Base-by-base conservation (phyloP, 2,888 invertebrate genomes). In the Hirtodrosophila cameraria region DNA sequence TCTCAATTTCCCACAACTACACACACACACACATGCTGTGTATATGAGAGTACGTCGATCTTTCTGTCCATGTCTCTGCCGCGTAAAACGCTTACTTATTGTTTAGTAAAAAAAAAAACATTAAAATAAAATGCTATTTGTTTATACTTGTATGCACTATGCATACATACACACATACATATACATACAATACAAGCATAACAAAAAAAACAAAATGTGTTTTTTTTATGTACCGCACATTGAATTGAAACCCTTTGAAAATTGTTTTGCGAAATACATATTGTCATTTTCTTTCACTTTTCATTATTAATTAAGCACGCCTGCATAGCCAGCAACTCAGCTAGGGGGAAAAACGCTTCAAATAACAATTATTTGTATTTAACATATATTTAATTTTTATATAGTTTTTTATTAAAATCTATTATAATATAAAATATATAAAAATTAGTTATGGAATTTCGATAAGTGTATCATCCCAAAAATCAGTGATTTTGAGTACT, bases 61-160 rank as follows among this genome's bases (percentile, higher is more conserved):
- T 27, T 9, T 35, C 25, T 27, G n/a, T 12, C 31, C 31, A 30
- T 28, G 3, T 12, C 12, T 13, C 23, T 30, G 20, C 11, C 13
- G 15, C 20, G 9, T 20, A 50, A 67, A 67, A 33, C 27, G 38
- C 59, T 54, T 53, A 62, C 80, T 68, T 75, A 79, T 69, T 78
- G 63, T 73, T 82, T 69, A 66, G 65, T 73, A 67, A 57, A 55
- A 48, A 55, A 39, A 50, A 28, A 43, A 33, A 36, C 41, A 27
- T 16, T 12, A 49, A 49, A 35, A 50, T 11, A 28, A 38, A 41
- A 23, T 50, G 33, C 15, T 63, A 53, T 81, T 75, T 82, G 75
- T 85, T 79, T 85, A 84, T 61, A 62, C 31, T 62, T 30, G 53
- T 63, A 63, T 68, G 63, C 68, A 62, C 30, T 41, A 30, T 36